phyloP scores from a whole-genome alignment of 2,113 vertebrate genomes.

The Cavia aperea region DNA sequence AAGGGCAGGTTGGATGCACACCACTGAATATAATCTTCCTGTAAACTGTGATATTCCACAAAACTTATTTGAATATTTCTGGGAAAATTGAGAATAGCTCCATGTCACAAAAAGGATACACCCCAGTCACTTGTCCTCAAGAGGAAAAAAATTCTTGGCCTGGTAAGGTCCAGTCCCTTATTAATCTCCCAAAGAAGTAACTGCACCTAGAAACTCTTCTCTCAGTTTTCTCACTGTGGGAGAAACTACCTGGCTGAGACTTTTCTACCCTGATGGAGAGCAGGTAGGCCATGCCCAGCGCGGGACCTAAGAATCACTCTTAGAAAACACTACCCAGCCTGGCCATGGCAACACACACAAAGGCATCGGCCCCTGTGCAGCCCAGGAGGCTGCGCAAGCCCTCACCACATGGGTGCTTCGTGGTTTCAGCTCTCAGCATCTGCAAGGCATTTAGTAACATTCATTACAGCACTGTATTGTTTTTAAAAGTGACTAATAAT shows the following conservation, averaged over 20 bases:
- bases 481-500: neutral
- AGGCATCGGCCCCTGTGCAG: constrained; percentile 78
- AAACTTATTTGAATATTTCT: neutral
- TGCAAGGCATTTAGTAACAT: constrained; percentile 34
- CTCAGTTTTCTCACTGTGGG: neutral
- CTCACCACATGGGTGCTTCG: constrained; percentile 63
- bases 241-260: neutral
- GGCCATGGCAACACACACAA: constrained; percentile 84
- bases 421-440: constrained; percentile 62
- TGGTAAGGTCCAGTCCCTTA: neutral
- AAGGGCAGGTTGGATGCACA: neutral
- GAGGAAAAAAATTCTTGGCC: neutral
- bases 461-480: neutral
- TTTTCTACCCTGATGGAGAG: neutral
- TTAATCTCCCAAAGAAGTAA: neutral
- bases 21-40: neutral
- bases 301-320: neutral
- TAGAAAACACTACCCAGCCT: neutral
- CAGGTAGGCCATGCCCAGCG: neutral
- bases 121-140: neutral
- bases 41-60: neutral
- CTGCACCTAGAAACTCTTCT: neutral
- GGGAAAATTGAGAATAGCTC: neutral
- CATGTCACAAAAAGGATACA: neutral
- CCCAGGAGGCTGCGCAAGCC: constrained; percentile 59